Evolutionary conservation across 2,888 invertebrate genomes (phyloP), one percentile per base, ranked within the genome.

Genomic region (Apotomis turbidana): DNA sequence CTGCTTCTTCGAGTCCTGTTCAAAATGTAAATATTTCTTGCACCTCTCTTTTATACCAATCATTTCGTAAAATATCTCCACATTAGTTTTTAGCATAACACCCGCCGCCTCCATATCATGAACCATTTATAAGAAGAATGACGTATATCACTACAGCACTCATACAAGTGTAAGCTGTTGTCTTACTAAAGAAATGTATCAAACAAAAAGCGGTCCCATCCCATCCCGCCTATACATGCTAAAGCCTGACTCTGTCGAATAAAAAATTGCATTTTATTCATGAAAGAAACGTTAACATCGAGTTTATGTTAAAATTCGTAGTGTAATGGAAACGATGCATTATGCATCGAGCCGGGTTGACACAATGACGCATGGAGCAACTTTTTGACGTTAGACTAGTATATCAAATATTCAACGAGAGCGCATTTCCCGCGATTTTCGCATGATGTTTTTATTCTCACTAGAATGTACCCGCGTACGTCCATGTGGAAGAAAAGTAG

Each of bases 241-340:
- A 79, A 80, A 79, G 80, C 75, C 76, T 76, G 79, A 82, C 80
- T 79, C 79, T 80, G 77, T 74, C 81, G 76, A 83, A 85, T 84
- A 92, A 92, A 91, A 93, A 92, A 88, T 79, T 81, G 82, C 82
- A 90, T 88, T 90, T 90, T 92, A 91, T 92, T 90, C 91, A 90
- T 89, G 87, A 83, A 86, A 87, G 86, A 89, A 90, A 90, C 89
- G 84, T 90, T 90, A 90, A 91, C 92, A 91, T 92, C 89, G 84
- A 84, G 87, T 90, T 91, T 92, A 91, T 91, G 90, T 90, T 90
- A 92, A 93, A 91, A 87, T 85, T 90, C 88, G 90, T 91, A 90
- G 91, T 91, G 90, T 91, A 93, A 93, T 93, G 92, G 90, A 93
- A 92, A 90, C 92, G 87, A 91, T 93, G 88, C 88, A 91, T 93